Conservation (phyloP, 2,888 invertebrate species). For the Sesia bembeciformis region DNA sequence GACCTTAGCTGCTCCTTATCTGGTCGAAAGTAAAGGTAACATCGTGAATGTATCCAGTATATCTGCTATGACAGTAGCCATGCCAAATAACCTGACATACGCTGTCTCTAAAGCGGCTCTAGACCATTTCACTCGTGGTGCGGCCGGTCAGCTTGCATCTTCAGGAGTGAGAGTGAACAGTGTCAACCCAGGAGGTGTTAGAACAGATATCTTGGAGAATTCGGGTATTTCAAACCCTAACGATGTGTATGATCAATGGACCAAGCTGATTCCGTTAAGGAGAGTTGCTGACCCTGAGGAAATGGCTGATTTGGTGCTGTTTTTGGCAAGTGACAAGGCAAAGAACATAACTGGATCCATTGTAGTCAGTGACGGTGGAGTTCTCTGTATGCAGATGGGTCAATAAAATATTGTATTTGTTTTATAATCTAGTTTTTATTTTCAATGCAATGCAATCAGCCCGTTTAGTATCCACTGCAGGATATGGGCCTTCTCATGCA, state of each 20-base stretch:
- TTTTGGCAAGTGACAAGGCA: conserved; percentile 25
- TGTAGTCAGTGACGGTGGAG: conserved; percentile 14
- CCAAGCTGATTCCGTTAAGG: conserved; percentile 15
- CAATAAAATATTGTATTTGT: too few relatives aligned
- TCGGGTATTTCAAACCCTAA: conserved; percentile 23
- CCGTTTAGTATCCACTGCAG: too few relatives aligned
- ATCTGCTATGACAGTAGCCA: neutral
- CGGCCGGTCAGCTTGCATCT: conserved; percentile 7
- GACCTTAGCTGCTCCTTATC: conserved; percentile 6
- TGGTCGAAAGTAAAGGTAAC: conserved; percentile 10
- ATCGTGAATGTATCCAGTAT: conserved; percentile 8
- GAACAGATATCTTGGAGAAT: conserved; percentile 5
- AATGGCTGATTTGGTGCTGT: conserved; percentile 22
- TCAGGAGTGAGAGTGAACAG: conserved; percentile 9
- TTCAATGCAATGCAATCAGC: too few relatives aligned
- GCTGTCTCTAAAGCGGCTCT: conserved; percentile 7
- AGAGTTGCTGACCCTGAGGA: conserved; percentile 21
- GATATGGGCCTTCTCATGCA: too few relatives aligned
- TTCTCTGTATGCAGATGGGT: neutral
- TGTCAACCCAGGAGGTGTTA: conserved; percentile 9
- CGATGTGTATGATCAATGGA: neutral
- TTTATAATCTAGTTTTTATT: too few relatives aligned
- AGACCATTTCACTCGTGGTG: conserved; percentile 9
- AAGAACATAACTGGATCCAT: conserved; percentile 25
- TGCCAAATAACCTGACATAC: conserved; percentile 4